Base-by-base conservation (phyloP, 2,888 invertebrate species). In the Chaitophorus viminalis region DNA sequence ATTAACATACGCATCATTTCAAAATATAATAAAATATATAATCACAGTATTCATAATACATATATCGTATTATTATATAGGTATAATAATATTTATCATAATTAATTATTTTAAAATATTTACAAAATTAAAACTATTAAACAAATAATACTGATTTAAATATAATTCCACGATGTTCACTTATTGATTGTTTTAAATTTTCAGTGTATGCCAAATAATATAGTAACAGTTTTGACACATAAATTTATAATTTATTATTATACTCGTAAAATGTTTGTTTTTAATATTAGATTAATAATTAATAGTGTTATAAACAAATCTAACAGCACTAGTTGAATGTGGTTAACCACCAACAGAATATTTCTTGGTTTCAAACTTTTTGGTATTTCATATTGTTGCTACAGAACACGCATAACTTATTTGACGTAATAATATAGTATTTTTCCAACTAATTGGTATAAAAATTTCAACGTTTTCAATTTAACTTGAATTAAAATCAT, bases 311-410 rank as follows among this genome's bases (percentile, higher is more conserved):
- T 8, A 29, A 68, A 83, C 21, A 60, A 75, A 36, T 29, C 29
- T 3, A 39, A 11, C n/a, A 17, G 60, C 60, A 75, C 25, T 36
- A 74, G 33, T 25, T 6, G 8, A 29, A 46, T 75, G 83, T 39
- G 83, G 75, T 83, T 83, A 83, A 83, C 83, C 83, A 29, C 83
- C 33, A 39, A 33, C 82, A 31, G 17, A 25, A 11, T 18, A 21
- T 4, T 54, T 82, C 36, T 74, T 29, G 54, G 54, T 74, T 82
- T 82, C 54, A 72, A 82, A 70, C 18, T 70, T 46, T 68, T 17
- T 4, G 17, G 17, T 68, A 8, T 68, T 46, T 31, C 46, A 82
- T 18, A 29, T 31, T 31, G 70, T 18, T 52, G 29, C 29, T 75
- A 68, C 18, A 81, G n/a, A 39, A 68, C 11, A 29, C 29, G 5